Percentiles rank a stretch among this genome's conserved stretches.
phyloP scores from a whole-genome alignment of 2,797 vertebrate species.

The Rhinatrema bivittatum region DNA sequence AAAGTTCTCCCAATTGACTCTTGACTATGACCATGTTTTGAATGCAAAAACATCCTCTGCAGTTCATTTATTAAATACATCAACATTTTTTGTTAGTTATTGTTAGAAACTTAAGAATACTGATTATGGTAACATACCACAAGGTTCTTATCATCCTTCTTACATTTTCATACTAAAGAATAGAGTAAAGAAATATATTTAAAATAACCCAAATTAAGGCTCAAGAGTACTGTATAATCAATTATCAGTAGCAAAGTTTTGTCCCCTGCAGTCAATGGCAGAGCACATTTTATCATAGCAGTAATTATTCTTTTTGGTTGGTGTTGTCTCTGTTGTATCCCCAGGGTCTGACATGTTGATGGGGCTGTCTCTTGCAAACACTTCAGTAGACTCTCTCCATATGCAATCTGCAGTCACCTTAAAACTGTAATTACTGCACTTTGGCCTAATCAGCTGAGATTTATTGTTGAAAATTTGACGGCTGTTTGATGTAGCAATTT shows the following conservation, averaged over 20 bases:
- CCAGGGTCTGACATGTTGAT: constrained; percentile 87
- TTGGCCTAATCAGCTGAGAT: constrained; percentile 83
- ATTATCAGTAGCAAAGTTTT: constrained; percentile 51
- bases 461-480: constrained; percentile 93
- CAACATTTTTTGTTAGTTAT: constrained; percentile 12
- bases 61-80: constrained; percentile 15
- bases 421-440: constrained; percentile 82
- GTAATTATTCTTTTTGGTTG: constrained; percentile 87
- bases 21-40: constrained; percentile 23
- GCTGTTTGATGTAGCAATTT: constrained; percentile 97
- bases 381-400: constrained; percentile 96
- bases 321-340: constrained; percentile 79
- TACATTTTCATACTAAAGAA: no score
- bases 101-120: constrained; percentile 16
- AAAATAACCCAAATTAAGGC: no score
- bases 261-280: constrained; percentile 58
- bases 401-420: constrained; percentile 87
- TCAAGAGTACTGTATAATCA: constrained; percentile 22
- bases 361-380: constrained; percentile 95
- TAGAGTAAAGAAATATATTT: no score
- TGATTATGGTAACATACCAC: constrained; percentile 2
- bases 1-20: constrained; percentile 34
- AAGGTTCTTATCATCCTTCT: no score
- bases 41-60: constrained; percentile 25
- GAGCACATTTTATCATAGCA: constrained; percentile 70